Evolutionary conservation across 2,113 vertebrate genomes (phyloP), one percentile per base, ranked within the genome.

Genomic region (Hystrix cristata): DNA sequence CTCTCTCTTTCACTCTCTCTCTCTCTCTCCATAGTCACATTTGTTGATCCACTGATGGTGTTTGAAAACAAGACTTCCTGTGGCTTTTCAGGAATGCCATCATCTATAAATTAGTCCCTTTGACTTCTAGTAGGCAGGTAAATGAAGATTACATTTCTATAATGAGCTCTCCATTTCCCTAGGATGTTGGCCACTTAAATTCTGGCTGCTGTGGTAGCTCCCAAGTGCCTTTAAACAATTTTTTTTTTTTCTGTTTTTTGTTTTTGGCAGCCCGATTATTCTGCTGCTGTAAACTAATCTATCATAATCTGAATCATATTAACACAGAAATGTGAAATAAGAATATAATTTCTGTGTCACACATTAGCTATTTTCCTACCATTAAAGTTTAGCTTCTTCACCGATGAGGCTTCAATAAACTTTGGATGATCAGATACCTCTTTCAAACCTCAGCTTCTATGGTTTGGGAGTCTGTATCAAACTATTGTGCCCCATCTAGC

Each of bases 401-500:
- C 34, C 76, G 80, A 5, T 43, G 85, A 90, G 19, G 0, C 10
- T 89, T 67, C n/a, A 57, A 12, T 67, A 74, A 86, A 29, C 23
- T 64, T 91, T 88, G 7, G 55, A 59, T 80, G 95, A 71, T 91
- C 59, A 80, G 31, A 34, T 23, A 46, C 29, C 10, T 60, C 18
- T 84, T 74, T 84, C 13, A 59, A 93, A 57, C 19, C 3, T 69
- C 9, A 43, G 64, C 87, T 43, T 57, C 11, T 86, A 43, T 87
- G 10, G 6, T 51, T 25, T 23, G 11, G 31, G 9, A 87, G 14
- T 60, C 3, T 57, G 12, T 34, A 18, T 3, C 29, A 67, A 62
- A n/a, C 5, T 57, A 34, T 64, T 82, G 2, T 1, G 0, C 8
- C 5, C 1, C 5, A 7, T n/a, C 10, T 64, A 48, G 19, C 27